phyloP scores from a whole-genome alignment of 2,113 vertebrate genomes.

The Furnarius figulus region DNA sequence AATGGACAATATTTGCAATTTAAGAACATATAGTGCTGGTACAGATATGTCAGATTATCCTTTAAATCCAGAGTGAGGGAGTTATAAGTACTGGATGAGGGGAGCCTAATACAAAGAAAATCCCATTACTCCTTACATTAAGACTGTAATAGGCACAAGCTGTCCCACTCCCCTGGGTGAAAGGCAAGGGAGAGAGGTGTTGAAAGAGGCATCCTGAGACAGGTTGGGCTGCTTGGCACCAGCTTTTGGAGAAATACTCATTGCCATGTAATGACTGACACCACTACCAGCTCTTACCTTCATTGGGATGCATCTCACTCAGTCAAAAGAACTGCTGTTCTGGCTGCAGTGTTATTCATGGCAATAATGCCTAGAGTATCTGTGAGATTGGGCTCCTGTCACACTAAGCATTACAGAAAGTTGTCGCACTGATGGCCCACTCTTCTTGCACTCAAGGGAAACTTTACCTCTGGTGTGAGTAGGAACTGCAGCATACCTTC shows the following conservation, averaged over 20 bases:
- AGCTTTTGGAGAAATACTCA: neutral
- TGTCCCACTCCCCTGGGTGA: neutral
- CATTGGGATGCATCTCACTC: neutral
- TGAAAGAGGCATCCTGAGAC: neutral
- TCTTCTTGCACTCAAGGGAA: neutral
- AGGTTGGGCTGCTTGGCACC: neutral
- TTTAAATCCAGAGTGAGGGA: neutral
- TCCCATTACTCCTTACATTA: fast-evolving
- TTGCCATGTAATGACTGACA: neutral
- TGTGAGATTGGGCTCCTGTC: neutral
- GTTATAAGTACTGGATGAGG: neutral
- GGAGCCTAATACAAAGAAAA: neutral
- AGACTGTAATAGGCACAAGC: neutral
- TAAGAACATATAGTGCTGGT: neutral
- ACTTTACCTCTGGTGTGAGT: neutral
- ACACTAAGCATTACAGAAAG: neutral
- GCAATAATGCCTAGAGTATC: neutral
- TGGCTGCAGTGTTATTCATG: neutral
- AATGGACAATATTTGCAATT: neutral
- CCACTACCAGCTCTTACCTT: neutral
- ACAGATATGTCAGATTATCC: neutral
- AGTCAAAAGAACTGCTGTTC: neutral
- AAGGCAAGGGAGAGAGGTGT: fast-evolving
- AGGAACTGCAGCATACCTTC: neutral
- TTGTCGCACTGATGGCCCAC: no score